phyloP scores from a whole-genome alignment of 2,888 invertebrate genomes.

The Lissonota sp. region DNA sequence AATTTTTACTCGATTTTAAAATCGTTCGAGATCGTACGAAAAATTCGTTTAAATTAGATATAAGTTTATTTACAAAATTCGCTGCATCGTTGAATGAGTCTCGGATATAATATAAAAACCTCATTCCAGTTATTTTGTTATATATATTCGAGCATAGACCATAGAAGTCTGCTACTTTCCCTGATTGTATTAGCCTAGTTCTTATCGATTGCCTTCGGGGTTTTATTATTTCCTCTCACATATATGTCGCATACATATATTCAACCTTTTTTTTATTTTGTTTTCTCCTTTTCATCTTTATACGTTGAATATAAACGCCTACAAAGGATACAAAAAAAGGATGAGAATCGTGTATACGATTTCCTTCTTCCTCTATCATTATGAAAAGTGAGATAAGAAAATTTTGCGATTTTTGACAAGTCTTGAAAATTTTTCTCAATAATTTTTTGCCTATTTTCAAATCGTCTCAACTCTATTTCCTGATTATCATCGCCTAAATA shows the following conservation, averaged over 20 bases:
- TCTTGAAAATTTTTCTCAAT: not conserved
- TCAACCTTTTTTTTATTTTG: slow-evolving; percentile 7
- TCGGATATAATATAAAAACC: too few relatives aligned
- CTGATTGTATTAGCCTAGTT: slow-evolving; percentile 77
- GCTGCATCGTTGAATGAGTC: too few relatives aligned
- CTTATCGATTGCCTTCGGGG: slow-evolving; percentile 73
- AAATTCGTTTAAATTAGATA: too few relatives aligned
- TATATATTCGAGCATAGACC: slow-evolving; percentile 53
- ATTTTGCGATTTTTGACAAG: not conserved
- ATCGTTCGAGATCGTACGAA: too few relatives aligned
- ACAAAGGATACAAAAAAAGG: slow-evolving; percentile 8
- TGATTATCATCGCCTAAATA: too few relatives aligned
- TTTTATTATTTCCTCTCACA: slow-evolving; percentile 61
- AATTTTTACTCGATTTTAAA: too few relatives aligned
- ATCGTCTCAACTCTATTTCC: too few relatives aligned
- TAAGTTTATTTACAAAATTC: too few relatives aligned
- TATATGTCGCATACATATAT: not conserved
- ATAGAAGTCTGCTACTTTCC: slow-evolving; percentile 72
- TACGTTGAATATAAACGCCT: not conserved
- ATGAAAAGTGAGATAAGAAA: not conserved
- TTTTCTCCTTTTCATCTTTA: not conserved
- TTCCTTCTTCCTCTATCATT: not conserved
- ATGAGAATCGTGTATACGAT: not conserved
- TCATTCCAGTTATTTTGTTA: not conserved
- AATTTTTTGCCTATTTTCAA: too few relatives aligned